These are phyloP conservation scores for Forficula auricularia DNA, from an alignment of 1,140 invertebrate genomes.

Conservation along the genomic window DNA sequence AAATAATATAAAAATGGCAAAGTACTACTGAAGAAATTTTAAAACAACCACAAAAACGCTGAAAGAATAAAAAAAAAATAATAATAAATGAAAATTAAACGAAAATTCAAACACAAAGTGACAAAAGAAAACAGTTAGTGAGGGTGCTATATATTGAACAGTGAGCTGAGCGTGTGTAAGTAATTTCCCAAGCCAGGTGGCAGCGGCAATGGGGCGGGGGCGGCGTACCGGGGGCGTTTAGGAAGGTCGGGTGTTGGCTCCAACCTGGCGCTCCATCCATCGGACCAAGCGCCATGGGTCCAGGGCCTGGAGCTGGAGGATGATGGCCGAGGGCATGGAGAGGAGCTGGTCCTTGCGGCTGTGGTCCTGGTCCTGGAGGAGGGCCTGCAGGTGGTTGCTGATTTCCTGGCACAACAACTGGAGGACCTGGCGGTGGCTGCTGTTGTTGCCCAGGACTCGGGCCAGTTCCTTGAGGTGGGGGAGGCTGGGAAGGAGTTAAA, in stretches of 20 bases:
- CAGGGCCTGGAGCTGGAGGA: conserved; percentile 5
- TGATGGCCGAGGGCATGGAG: too few species aligned
- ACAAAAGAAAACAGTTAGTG: conserved; percentile 11
- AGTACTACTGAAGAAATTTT: not conserved
- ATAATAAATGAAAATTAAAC: conserved; percentile 9
- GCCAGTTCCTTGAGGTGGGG: too few species aligned
- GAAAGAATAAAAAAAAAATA: conserved; percentile 3
- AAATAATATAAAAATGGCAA: too few species aligned
- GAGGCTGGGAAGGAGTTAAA: too few species aligned
- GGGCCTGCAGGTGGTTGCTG: conserved; percentile 15
- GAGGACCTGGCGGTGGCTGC: too few species aligned
- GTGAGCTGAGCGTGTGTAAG: too few species aligned
- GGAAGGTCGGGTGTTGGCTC: conserved; percentile 41
- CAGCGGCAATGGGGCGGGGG: too few species aligned
- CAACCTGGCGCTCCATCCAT: conserved; percentile 14
- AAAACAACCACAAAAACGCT: conserved; percentile 4
- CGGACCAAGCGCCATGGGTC: not conserved
- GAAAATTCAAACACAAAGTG: conserved; percentile 11
- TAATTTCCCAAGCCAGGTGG: too few species aligned
- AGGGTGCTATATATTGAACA: too few species aligned
- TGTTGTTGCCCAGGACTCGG: too few species aligned
- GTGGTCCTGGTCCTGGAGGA: not conserved
- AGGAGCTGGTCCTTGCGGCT: too few species aligned
- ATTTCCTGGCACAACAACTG: conserved; percentile 8
- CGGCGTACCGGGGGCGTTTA: conserved; percentile 34